Evolutionary conservation across 2,888 invertebrate species (phyloP), one percentile per base, ranked within the genome.

Genomic region (Biston betularia): DNA sequence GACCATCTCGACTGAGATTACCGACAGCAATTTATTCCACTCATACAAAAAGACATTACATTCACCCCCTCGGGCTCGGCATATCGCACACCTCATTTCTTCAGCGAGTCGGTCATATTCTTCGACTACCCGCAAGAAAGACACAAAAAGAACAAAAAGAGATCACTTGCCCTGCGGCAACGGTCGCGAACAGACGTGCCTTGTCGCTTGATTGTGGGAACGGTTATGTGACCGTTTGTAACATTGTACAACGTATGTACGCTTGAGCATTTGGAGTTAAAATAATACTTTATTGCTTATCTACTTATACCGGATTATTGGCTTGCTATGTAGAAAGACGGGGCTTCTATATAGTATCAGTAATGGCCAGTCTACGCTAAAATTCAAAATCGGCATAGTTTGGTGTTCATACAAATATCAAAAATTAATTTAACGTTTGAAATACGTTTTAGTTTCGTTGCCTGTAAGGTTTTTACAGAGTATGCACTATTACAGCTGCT

Each of bases 21-120:
- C 79, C 75, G 74, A 67, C 76, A 72, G 79, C 78, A 80, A 83
- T 83, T 83, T 84, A 81, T 84, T 80, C 78, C 72, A 74, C 72
- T 70, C 77, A 74, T 76, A 77, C 78, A 82, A 77, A 81, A 82
- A 79, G 76, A 81, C 75, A 71, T 54, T 63, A 54, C 73, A 14
- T 68, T 66, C 60, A 53, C 63, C 54, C 66, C 89, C 81, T 65
- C 67, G 63, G 87, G 89, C 87, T 72, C 72, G 79, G 82, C 88
- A 89, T 89, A 89, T 89, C 88, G 88, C 89, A 88, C 88, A 79
- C 69, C 69, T 65, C 72, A 72, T 72, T 72, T 68, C 65, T 33
- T 59, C 38, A 53, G 50, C 70, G 73, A 82, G 76, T 79, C 83
- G 88, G 89, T 89, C 88, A 88, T 89, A 89, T 89, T 89, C 88